Percentiles rank a stretch among this genome's conserved stretches.
Conservation (phyloP, 2,797 vertebrate species). For the Gambelia wislizenii region DNA sequence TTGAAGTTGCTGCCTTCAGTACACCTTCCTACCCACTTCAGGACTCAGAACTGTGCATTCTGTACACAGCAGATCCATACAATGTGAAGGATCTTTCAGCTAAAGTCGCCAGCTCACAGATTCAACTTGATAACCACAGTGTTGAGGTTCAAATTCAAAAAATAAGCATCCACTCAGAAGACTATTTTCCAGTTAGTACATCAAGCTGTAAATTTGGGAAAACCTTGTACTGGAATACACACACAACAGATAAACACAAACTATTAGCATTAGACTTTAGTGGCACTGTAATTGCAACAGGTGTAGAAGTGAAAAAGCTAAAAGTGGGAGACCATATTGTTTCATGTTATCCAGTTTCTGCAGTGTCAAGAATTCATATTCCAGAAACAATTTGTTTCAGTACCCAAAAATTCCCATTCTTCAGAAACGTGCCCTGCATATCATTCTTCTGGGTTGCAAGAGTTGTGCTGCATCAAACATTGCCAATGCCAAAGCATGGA, state of each 20-base stretch:
- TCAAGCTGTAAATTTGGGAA: slow-evolving; percentile 81
- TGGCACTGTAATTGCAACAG: slow-evolving; percentile 81
- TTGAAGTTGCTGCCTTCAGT: slow-evolving; percentile 43
- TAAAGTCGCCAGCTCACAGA: slow-evolving; percentile 21
- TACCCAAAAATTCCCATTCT: slow-evolving; percentile 76
- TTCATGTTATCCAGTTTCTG: slow-evolving; percentile 84
- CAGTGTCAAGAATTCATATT: slow-evolving; percentile 77
- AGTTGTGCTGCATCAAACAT: slow-evolving; percentile 80
- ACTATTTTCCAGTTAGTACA: slow-evolving; percentile 86
- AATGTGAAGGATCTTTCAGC: slow-evolving; percentile 76
- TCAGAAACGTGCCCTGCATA: slow-evolving; percentile 83
- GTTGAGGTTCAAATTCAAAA: slow-evolving; percentile 82
- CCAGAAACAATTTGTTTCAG: slow-evolving; percentile 82
- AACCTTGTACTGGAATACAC: slow-evolving; percentile 85
- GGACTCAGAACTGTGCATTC: slow-evolving; percentile 69
- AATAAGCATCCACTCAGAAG: slow-evolving; percentile 86
- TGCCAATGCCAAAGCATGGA: slow-evolving; percentile 73
- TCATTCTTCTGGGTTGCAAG: slow-evolving; percentile 87
- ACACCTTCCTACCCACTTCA: slow-evolving; percentile 15
- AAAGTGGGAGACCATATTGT: slow-evolving; percentile 85
- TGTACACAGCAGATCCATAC: slow-evolving; percentile 84
- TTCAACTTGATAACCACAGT: slow-evolving; percentile 57
- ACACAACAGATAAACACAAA: slow-evolving; percentile 76
- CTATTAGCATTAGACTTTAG: slow-evolving; percentile 87
- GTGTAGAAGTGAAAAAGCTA: slow-evolving; percentile 73